Evolutionary conservation across 2,113 vertebrate species (phyloP).

Genomic region (Thryonomys swinderianus): DNA sequence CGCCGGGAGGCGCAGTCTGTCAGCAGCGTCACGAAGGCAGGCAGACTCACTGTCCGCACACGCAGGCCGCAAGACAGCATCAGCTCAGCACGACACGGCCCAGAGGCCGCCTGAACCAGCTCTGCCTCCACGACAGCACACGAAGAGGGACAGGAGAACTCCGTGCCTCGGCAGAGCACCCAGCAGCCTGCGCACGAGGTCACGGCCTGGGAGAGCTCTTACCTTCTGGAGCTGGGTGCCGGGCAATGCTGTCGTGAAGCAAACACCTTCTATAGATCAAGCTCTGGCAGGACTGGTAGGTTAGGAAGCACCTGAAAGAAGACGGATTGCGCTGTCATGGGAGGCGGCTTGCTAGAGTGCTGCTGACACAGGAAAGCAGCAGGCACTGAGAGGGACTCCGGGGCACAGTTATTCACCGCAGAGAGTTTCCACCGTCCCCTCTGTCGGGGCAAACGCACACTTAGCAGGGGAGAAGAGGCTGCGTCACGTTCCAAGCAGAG

Average conservation of each 20-base stretch:
- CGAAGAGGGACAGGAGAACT: not conserved
- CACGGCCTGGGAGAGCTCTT: conserved; percentile 74
- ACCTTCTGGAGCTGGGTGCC: conserved; percentile 94
- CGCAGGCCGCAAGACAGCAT: not conserved
- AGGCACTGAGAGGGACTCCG: not conserved
- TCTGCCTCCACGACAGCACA: not conserved
- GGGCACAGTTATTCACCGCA: rapidly evolving
- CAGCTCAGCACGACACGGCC: not conserved
- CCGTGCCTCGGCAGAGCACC: not conserved
- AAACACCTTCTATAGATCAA: conserved; percentile 95
- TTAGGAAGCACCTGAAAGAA: conserved; percentile 94
- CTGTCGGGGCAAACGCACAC: not conserved
- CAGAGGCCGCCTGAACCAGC: not conserved
- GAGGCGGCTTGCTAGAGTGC: not conserved
- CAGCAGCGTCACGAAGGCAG: not conserved
- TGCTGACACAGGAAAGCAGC: not conserved
- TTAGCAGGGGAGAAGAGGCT: not conserved
- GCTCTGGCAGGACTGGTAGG: conserved; percentile 97
- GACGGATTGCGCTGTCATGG: not conserved
- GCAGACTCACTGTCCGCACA: not conserved
- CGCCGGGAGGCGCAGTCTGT: not conserved
- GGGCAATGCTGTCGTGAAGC: conserved; percentile 95
- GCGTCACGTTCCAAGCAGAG: not conserved
- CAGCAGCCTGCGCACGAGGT: no score
- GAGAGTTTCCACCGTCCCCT: not conserved